phyloP scores from a whole-genome alignment of 2,888 invertebrate species.

The Nomada fucata region DNA sequence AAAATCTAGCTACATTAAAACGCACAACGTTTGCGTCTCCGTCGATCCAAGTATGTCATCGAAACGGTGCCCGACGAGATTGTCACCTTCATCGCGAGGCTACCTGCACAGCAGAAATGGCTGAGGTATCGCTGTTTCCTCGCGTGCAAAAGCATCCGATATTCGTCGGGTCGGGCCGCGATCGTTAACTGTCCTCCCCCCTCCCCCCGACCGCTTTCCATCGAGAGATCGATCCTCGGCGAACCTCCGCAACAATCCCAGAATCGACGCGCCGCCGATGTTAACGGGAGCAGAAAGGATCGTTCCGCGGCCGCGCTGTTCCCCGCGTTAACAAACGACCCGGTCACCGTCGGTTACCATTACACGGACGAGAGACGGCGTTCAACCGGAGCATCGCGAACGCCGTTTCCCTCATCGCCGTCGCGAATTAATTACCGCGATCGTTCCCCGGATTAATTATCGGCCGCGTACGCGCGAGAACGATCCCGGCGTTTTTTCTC shows the following conservation, averaged over 20 bases:
- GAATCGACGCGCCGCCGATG: conserved; percentile 48
- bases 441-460: conserved; percentile 54
- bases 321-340: conserved; percentile 58
- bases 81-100: no score
- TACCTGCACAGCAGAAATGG: no score
- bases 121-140: no score
- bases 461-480: conserved; percentile 20
- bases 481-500: conserved; percentile 28
- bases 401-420: conserved; percentile 57
- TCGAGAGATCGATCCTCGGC: not conserved
- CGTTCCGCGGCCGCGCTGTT: conserved; percentile 47
- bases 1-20: no score
- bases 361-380: conserved; percentile 45
- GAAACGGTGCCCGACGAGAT: no score
- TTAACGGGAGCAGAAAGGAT: conserved; percentile 73
- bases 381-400: conserved; percentile 65
- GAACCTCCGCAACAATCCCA: conserved; percentile 26
- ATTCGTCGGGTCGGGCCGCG: no score
- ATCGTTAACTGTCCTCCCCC: no score
- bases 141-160: no score
- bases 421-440: conserved; percentile 61
- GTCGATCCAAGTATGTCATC: no score
- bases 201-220: conserved; percentile 4
- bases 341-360: conserved; percentile 56
- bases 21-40: no score